Evolutionary conservation across 2,113 vertebrate species (phyloP), one percentile per base, ranked within the genome.

Genomic region (Lepus timidus): DNA sequence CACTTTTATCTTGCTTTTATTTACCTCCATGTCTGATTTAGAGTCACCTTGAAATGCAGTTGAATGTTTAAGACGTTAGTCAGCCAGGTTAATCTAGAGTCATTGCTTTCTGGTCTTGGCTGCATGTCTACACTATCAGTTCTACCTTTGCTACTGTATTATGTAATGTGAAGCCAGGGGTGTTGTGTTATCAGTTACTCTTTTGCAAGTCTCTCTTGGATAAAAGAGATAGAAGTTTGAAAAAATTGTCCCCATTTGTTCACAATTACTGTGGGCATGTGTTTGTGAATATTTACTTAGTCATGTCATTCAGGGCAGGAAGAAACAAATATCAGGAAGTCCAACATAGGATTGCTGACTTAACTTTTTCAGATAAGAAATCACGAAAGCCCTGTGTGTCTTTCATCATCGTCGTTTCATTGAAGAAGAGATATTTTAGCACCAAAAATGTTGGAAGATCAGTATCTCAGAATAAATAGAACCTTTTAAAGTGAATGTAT

Each of bases 321-420:
- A 44, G 62, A 33, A 81, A 64, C 33, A 88, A 62, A 82, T 91
- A 71, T 25, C 51, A 70, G 90, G 90, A 96, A 96, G 85, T 70
- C 31, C 76, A 67, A 33, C 23, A 55, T 22, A 36, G 31, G 44
- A 52, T 81, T 76, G 93, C 49, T 23, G 65, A 49, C 52, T 52
- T 51, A 33, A 31, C 36, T 62, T 82, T 85, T 70, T 81, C 55
- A 88, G 75, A 78, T 80, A 87, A 80, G 22, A 51, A 80, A 90
- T 49, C 52, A 84, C 27, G 73, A 75, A 61, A 64, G 31, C 13
- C 29, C 62, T 73, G 16, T 58, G n/a, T 27, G 27, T 64, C 39
- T 33, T 11, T 67, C 31, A 39, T 51, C 29, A 80, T 52, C 31
- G 33, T 76, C 51, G 62, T 79, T 92, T 79, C 78, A 68, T 33